Conservation (phyloP, 2,888 invertebrate species). For the Crocallis elinguaria region DNA sequence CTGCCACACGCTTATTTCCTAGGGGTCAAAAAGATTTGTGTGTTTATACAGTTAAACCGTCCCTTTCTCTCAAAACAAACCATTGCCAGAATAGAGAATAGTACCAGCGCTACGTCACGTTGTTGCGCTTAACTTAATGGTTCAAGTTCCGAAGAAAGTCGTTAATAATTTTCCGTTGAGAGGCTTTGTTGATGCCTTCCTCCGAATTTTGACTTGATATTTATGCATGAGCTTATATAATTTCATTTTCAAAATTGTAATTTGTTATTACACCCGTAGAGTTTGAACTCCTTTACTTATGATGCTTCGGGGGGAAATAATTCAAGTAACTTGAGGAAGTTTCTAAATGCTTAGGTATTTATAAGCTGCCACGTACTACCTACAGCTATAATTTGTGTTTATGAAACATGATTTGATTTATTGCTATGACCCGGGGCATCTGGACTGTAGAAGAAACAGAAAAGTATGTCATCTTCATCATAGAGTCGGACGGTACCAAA, state of each 20-base stretch:
- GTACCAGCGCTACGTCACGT: slow-evolving; percentile 48
- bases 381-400: not conserved
- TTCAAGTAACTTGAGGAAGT: not conserved
- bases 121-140: slow-evolving; percentile 48
- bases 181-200: slow-evolving; percentile 36
- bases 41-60: no score
- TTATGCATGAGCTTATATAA: slow-evolving; percentile 37
- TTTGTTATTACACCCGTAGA: slow-evolving; percentile 23
- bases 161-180: slow-evolving; percentile 36
- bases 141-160: slow-evolving; percentile 48
- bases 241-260: slow-evolving; percentile 28
- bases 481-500: no score
- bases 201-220: slow-evolving; percentile 29
- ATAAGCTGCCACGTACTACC: not conserved
- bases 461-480: no score
- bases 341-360: slow-evolving; percentile 1
- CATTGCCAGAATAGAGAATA: no score
- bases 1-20: no score
- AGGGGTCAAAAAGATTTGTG: no score
- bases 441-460: no score
- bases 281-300: slow-evolving; percentile 12
- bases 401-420: not conserved
- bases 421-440: no score
- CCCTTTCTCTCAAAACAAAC: no score
- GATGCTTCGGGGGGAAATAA: not conserved